These are phyloP conservation scores for Chloromyia formosa DNA, from an alignment of 2,888 invertebrate species.

Conservation along the genomic window DNA sequence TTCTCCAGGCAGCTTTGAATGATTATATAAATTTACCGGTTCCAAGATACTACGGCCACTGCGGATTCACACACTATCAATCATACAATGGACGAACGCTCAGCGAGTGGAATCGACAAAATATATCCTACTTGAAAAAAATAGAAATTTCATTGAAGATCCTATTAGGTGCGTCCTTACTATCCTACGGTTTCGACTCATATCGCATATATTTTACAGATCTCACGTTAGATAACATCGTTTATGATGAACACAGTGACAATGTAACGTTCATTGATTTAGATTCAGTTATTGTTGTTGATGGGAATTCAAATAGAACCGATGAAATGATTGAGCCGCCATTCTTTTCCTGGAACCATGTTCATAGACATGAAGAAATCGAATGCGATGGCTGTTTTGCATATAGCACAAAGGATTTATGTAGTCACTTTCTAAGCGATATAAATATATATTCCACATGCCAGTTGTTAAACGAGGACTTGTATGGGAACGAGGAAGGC, in stretches of 20 bases:
- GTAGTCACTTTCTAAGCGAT: conserved; percentile 77
- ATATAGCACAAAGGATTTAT: conserved; percentile 77
- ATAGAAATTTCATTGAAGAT: conserved; percentile 55
- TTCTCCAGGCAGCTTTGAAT: conserved; percentile 54
- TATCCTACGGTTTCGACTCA: conserved; percentile 56
- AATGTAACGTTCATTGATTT: conserved; percentile 79
- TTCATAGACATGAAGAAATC: conserved; percentile 54
- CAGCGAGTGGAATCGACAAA: conserved; percentile 50
- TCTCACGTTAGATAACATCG: conserved; percentile 84
- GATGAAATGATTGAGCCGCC: conserved; percentile 51
- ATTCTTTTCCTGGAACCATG: conserved; percentile 29
- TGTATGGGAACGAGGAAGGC: conserved; percentile 51
- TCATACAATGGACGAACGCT: conserved; percentile 55
- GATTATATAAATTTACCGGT: conserved; percentile 53
- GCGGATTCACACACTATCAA: conserved; percentile 58
- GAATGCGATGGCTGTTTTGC: conserved; percentile 74
- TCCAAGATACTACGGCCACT: conserved; percentile 54
- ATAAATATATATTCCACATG: conserved; percentile 83
- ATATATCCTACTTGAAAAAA: conserved; percentile 47
- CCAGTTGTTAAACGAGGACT: conserved; percentile 65
- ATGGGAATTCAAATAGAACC: conserved; percentile 64
- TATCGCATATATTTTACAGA: conserved; percentile 81
- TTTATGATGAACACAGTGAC: conserved; percentile 69
- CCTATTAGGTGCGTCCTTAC: conserved; percentile 54
- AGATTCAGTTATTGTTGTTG: conserved; percentile 83